These are phyloP conservation scores for Charanyca ferruginea DNA, from an alignment of 2,888 invertebrate species.

Conservation along the genomic window DNA sequence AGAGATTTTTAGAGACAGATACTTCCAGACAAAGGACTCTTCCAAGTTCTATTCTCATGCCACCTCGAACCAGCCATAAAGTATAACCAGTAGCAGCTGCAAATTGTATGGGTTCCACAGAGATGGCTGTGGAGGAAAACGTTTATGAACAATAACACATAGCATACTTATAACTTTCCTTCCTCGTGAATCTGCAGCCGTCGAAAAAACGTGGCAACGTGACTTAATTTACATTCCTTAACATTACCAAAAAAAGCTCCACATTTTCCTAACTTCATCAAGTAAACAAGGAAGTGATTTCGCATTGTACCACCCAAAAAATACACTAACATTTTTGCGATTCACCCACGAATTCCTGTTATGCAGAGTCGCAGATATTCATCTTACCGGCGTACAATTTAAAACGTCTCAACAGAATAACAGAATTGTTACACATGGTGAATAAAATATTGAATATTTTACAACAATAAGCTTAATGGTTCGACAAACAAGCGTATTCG, in stretches of 20 bases:
- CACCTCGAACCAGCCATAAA: neutral
- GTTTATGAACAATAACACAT: slow-evolving; percentile 46
- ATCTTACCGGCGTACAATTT: slow-evolving; percentile 45
- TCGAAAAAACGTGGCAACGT: slow-evolving; percentile 48
- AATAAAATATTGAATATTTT: slow-evolving; percentile 66
- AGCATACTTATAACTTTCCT: slow-evolving; percentile 32
- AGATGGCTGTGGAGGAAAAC: slow-evolving; percentile 23
- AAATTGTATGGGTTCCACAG: slow-evolving; percentile 13
- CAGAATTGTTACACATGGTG: slow-evolving; percentile 54
- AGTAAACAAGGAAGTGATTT: slow-evolving; percentile 51
- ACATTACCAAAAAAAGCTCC: slow-evolving; percentile 41
- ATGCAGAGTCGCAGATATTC: slow-evolving; percentile 37
- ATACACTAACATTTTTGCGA: slow-evolving; percentile 46
- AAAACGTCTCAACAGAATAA: slow-evolving; percentile 52
- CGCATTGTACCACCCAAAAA: slow-evolving; percentile 31
- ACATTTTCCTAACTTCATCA: slow-evolving; percentile 46
- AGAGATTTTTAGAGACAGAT: too few species aligned
- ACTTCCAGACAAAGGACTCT: neutral
- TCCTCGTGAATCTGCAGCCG: slow-evolving; percentile 26
- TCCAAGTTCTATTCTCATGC: neutral
- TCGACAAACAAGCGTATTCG: slow-evolving; percentile 77
- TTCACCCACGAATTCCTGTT: slow-evolving; percentile 31
- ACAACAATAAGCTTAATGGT: slow-evolving; percentile 75
- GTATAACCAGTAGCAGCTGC: neutral
- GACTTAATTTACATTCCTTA: slow-evolving; percentile 53